Conservation (phyloP, 2,113 vertebrate species). For the Ancistrus triradiatus region DNA sequence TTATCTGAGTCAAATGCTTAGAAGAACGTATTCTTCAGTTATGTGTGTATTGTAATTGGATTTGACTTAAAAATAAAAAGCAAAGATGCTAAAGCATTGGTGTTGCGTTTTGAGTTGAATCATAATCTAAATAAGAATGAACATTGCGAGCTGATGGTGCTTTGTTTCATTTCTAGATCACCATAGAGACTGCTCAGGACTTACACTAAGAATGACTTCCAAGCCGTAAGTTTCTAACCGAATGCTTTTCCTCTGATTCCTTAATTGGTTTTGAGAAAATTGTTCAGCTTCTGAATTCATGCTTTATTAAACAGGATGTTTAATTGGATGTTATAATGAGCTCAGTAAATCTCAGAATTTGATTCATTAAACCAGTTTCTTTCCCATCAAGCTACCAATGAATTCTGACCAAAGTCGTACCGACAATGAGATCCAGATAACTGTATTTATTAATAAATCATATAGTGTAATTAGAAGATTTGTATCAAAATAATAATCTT, state of each 20-base stretch:
- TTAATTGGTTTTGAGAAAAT: background rate
- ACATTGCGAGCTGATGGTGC: background rate
- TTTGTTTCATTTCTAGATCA: constrained; percentile 73
- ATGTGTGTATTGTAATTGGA: too few relatives aligned
- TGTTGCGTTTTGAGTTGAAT: background rate
- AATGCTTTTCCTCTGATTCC: background rate
- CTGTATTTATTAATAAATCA: too few relatives aligned
- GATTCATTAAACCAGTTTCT: constrained; percentile 10
- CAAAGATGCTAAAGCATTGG: background rate
- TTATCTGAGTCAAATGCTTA: background rate
- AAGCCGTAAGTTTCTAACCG: constrained; percentile 75
- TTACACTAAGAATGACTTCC: constrained; percentile 85
- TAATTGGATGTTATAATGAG: constrained; percentile 7
- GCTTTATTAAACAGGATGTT: background rate
- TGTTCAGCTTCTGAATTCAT: background rate
- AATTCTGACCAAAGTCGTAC: constrained; percentile 8
- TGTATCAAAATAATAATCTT: too few relatives aligned
- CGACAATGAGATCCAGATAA: constrained; percentile 3
- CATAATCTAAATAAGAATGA: background rate
- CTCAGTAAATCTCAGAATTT: background rate
- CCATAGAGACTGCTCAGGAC: constrained; percentile 92
- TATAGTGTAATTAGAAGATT: too few relatives aligned
- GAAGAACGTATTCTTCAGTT: too few relatives aligned
- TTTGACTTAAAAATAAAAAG: too few relatives aligned
- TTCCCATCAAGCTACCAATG: too few relatives aligned